These are phyloP conservation scores for Chydorus sphaericus DNA, from an alignment of 2,888 invertebrate species.

Conservation along the genomic window DNA sequence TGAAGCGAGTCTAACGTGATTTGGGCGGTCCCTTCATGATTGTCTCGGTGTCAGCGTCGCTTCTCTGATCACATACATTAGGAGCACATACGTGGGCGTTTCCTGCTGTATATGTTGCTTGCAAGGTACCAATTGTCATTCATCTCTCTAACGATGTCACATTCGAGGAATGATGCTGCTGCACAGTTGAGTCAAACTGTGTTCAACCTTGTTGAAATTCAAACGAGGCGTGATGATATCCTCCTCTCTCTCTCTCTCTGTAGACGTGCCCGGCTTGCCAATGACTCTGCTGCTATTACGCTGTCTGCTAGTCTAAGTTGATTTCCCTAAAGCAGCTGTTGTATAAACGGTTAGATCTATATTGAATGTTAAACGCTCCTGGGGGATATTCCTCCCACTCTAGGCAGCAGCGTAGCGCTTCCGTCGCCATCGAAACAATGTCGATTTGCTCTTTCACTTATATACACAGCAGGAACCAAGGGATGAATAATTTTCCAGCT, in stretches of 20 bases:
- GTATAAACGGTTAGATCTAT: not conserved
- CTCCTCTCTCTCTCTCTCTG: not conserved
- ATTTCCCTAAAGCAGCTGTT: conserved; percentile 8
- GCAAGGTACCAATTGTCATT: conserved; percentile 3
- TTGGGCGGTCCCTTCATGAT: not conserved
- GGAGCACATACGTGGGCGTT: too few relatives aligned
- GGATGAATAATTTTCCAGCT: not conserved
- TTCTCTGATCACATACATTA: conserved; percentile 3
- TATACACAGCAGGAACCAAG: not conserved
- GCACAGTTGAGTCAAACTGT: not conserved
- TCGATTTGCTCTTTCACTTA: not conserved
- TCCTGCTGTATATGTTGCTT: too few relatives aligned
- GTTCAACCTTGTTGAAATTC: conserved; percentile 3
- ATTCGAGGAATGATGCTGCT: not conserved
- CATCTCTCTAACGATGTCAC: not conserved
- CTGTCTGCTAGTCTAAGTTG: not conserved
- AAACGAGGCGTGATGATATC: not conserved
- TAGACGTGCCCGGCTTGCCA: too few relatives aligned
- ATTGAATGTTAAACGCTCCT: not conserved
- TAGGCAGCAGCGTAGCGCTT: not conserved
- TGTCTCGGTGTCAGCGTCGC: not conserved
- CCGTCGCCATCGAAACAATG: not conserved
- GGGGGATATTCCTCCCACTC: too few relatives aligned
- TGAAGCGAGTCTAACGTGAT: conserved; percentile 2
- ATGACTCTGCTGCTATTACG: too few relatives aligned